phyloP scores from a whole-genome alignment of 2,113 vertebrate species.

The Synchiropus splendidus region DNA sequence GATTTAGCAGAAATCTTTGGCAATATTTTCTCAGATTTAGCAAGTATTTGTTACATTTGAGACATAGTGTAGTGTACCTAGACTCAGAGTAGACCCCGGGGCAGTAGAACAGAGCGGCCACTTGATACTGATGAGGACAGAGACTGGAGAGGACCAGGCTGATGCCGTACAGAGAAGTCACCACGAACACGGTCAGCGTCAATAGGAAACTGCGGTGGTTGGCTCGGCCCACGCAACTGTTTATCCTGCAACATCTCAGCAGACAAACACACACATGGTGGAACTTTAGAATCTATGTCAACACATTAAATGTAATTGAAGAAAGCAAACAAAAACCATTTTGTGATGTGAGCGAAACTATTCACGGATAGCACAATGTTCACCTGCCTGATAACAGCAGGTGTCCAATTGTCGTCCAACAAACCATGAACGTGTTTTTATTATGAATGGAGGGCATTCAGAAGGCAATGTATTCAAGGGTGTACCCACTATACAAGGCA shows the following conservation, averaged over 20 bases:
- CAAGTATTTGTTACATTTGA: no score
- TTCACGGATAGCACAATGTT: no score
- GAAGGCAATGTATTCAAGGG: no score
- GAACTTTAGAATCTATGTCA: neutral
- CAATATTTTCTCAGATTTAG: no score
- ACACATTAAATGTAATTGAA: neutral
- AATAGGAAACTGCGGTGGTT: conserved; percentile 92
- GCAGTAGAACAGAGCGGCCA: conserved; percentile 87
- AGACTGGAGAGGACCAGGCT: conserved; percentile 77
- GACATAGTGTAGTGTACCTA: conserved; percentile 69
- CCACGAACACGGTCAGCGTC: conserved; percentile 79
- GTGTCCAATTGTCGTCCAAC: no score
- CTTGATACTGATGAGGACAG: conserved; percentile 70
- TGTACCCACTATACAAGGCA: no score
- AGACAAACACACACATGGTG: conserved; percentile 14
- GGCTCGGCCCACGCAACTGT: conserved; percentile 91
- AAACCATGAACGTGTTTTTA: no score
- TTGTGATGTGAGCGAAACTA: no score
- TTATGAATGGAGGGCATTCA: no score
- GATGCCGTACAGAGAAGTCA: conserved; percentile 90
- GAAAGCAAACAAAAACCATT: no score
- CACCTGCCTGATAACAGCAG: no score
- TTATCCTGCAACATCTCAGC: conserved; percentile 78
- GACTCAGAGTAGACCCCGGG: conserved; percentile 82
- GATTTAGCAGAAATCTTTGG: no score